Percentiles rank a stretch among this genome's conserved stretches.
These are phyloP conservation scores for Barypeithes pellucidus DNA, from an alignment of 2,888 invertebrate species.

Conservation along the genomic window DNA sequence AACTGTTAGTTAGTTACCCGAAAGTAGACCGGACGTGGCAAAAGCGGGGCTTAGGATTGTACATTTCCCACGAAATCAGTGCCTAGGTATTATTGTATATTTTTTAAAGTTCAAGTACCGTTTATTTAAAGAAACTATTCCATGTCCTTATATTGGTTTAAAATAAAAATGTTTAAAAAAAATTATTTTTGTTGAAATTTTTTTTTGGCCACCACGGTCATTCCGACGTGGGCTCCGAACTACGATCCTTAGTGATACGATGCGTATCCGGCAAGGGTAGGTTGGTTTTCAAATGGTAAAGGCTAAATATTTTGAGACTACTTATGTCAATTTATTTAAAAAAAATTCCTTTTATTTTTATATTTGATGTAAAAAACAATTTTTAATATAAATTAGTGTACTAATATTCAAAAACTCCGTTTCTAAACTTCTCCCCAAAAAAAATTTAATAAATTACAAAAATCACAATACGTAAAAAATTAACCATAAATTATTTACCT, in stretches of 20 bases:
- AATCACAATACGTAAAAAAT: background rate
- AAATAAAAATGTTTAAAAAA: slow-evolving; percentile 37
- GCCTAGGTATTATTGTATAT: slow-evolving; percentile 70
- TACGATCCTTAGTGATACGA: too few relatives aligned
- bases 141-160: slow-evolving; percentile 50
- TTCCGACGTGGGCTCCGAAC: too few relatives aligned
- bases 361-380: slow-evolving; percentile 15
- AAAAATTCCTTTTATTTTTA: background rate
- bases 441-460: slow-evolving; percentile 12
- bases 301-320: background rate
- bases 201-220: background rate
- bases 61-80: slow-evolving; percentile 66
- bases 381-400: slow-evolving; percentile 16
- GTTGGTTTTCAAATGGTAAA: background rate
- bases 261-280: too few relatives aligned
- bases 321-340: background rate
- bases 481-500: background rate
- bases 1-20: slow-evolving; percentile 29
- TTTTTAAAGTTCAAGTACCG: slow-evolving; percentile 68
- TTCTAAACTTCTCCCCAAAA: background rate
- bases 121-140: slow-evolving; percentile 61
- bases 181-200: background rate
- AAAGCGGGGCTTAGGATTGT: slow-evolving; percentile 50
- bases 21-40: slow-evolving; percentile 9
- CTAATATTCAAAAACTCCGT: background rate